Evolutionary conservation across 35 echinoderm and acorn worm genomes (phyloP).

Genomic region (Antedon bifida): DNA sequence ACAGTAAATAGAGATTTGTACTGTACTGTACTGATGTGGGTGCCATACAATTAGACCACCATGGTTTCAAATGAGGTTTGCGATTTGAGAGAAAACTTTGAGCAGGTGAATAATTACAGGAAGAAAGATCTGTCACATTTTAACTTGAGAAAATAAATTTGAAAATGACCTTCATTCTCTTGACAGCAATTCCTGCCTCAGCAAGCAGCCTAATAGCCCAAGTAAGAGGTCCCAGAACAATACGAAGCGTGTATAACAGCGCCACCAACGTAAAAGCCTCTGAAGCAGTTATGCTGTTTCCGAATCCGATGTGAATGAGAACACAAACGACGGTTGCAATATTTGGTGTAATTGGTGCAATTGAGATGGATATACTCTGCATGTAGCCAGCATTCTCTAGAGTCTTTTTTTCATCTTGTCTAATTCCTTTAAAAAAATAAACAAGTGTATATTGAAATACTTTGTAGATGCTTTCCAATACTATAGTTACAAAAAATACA

Average conservation of each 20-base stretch:
- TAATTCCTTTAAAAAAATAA: conserved; percentile 39
- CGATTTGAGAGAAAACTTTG: too few relatives aligned
- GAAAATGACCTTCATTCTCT: conserved; percentile 50
- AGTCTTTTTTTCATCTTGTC: conserved; percentile 34
- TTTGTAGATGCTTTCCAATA: too few relatives aligned
- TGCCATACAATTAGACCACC: too few relatives aligned
- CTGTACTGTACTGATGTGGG: too few relatives aligned
- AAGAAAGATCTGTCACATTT: too few relatives aligned
- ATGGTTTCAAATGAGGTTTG: too few relatives aligned
- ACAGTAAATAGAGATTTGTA: too few relatives aligned
- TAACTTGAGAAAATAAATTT: too few relatives aligned
- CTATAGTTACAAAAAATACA: background rate
- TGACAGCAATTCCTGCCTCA: conserved; percentile 45
- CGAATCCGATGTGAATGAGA: conserved; percentile 28
- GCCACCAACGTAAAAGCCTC: conserved; percentile 78
- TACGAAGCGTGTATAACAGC: conserved; percentile 62
- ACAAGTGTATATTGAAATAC: too few relatives aligned
- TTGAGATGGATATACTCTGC: conserved; percentile 62
- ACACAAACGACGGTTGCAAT: conserved; percentile 80
- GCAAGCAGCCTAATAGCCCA: conserved; percentile 66
- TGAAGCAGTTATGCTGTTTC: conserved; percentile 32
- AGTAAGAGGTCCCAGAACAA: conserved; percentile 59
- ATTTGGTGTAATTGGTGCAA: conserved; percentile 63
- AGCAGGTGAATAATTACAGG: too few relatives aligned
- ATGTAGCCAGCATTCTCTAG: conserved; percentile 69